Conservation (phyloP, 2,797 vertebrate genomes). For the Smutsia gigantea region DNA sequence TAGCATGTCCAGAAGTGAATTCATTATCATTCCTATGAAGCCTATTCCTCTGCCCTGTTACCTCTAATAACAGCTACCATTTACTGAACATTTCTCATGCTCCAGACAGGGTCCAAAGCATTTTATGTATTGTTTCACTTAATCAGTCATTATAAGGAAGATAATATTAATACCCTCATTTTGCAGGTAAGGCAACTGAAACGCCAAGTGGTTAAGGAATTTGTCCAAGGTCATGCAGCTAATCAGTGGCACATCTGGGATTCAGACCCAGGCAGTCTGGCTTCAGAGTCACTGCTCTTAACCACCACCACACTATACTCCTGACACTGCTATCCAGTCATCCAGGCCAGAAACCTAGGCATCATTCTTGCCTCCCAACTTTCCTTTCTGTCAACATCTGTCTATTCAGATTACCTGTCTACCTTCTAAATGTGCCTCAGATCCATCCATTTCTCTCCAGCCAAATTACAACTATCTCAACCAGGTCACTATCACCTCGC, state of each 20-base stretch:
- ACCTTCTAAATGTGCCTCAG: conserved; percentile 27
- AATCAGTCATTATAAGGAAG: conserved; percentile 42
- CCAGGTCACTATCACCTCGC: neutral
- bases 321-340: neutral
- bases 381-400: neutral
- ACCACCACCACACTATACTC: neutral
- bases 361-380: neutral
- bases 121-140: conserved; percentile 19
- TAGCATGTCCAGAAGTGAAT: conserved; percentile 26
- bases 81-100: neutral
- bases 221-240: conserved; percentile 38
- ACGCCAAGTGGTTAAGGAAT: conserved; percentile 41
- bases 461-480: neutral
- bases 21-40: neutral
- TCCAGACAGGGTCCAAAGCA: neutral
- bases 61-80: conserved; percentile 27
- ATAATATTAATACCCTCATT: conserved; percentile 8
- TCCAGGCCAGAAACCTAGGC: neutral
- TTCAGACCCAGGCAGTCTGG: neutral
- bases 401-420: neutral
- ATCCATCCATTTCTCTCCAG: conserved; percentile 17
- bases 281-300: conserved; percentile 36
- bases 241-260: neutral
- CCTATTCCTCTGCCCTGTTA: neutral
- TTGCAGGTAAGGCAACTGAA: conserved; percentile 34